A percentile compares a stretch with the other conserved stretches of the same genome.
Evolutionary conservation across 2,113 vertebrate genomes (phyloP).

Genomic region (Odontesthes bonariensis): DNA sequence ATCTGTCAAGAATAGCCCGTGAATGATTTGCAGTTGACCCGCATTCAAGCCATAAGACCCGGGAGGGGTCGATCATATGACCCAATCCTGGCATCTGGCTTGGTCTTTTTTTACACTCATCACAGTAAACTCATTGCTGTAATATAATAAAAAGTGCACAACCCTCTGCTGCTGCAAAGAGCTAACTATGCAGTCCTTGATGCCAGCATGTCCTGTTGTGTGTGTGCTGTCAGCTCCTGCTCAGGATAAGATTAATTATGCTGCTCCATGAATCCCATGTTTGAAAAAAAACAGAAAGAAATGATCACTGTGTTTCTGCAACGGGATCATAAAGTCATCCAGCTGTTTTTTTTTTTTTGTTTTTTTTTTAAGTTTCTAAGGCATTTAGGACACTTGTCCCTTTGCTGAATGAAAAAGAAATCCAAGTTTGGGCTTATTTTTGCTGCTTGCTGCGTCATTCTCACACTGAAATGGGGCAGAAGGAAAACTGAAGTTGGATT

Average conservation of each 20-base stretch:
- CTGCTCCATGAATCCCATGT: conserved; percentile 22
- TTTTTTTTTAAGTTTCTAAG: too few relatives aligned
- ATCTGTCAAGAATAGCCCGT: conserved; percentile 7
- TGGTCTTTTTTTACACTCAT: neutral
- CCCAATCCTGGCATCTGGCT: conserved; percentile 40
- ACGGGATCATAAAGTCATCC: neutral
- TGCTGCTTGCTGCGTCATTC: conserved; percentile 36
- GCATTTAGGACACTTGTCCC: neutral
- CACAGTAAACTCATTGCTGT: conserved; percentile 15
- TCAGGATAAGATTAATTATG: conserved; percentile 40
- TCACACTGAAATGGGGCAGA: conserved; percentile 54
- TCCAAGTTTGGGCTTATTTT: conserved; percentile 30
- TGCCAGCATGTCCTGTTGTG: conserved; percentile 37
- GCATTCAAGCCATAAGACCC: conserved; percentile 11
- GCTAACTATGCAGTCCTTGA: conserved; percentile 26
- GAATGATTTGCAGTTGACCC: conserved; percentile 64
- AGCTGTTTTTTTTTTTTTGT: neutral
- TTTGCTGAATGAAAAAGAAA: conserved; percentile 15
- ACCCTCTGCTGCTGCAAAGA: conserved; percentile 22
- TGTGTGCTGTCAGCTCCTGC: conserved; percentile 10
- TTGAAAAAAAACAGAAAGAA: neutral
- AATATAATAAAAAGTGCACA: conserved; percentile 44
- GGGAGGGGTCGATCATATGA: conserved; percentile 68
- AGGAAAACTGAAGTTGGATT: conserved; percentile 78
- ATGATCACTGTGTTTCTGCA: neutral